Evolutionary conservation across 2,888 invertebrate species (phyloP), one percentile per base, ranked within the genome.

Genomic region (Venusia cambrica): DNA sequence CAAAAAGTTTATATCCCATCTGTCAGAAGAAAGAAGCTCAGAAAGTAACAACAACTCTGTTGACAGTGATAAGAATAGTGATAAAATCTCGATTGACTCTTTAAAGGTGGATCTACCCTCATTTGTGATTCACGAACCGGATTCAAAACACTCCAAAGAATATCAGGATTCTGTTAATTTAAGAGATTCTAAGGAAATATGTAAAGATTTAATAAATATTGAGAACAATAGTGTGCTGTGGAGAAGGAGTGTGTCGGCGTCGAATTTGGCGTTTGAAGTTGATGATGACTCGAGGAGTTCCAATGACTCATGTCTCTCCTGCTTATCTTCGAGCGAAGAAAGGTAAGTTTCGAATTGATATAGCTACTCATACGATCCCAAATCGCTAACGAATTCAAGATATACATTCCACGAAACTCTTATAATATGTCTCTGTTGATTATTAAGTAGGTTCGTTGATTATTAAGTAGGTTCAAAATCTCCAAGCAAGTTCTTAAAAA

Each of bases 1-100:
- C 0, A 71, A 73, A 41, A 38, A 54, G 39, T 73, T 87, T 2
- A 71, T 80, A 1, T 70, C 81, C 0, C 76, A 84, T 44, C 26
- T 80, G 4, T 74, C 63, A 0, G 81, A 83, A 27, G 84, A 85
- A 1, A 66, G 54, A 38, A 76, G 69, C 54, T 81, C 79, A 1
- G 79, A 76, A 7, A 66, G 66, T 13, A 62, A 53, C 19, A 54
- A 48, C 11, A 51, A 45, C 11, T 40, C 37, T 2, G 25, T 33
- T 18, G 51, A 52, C 2, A 37, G 45, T 20, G 53, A 56, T 24
- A 48, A 35, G 17, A 39, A 52, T 2, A 37, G 45, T 20, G 53
- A 56, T 24, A 48, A 35, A 19, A 39, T 11, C 22, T 54, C 53
- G 3, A 19, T 39, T 9, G 38, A 39, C 2, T 48, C 45, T 12